Evolutionary conservation across 2,797 vertebrate genomes (phyloP).

Genomic region (Intellagama lesueurii): DNA sequence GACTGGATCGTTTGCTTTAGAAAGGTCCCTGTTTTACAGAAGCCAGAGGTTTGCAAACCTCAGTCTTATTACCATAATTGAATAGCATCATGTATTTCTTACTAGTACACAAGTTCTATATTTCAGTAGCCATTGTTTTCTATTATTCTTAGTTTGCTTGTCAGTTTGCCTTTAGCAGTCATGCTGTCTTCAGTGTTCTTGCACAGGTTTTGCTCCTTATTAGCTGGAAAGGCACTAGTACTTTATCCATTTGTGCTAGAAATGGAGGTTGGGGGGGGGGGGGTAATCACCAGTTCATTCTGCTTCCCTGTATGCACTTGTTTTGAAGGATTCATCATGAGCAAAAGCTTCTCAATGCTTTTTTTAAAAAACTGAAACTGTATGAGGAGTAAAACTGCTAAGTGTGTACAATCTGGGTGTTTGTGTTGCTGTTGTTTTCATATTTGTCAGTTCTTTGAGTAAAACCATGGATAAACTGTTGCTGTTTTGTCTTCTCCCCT

Average conservation of each 20-base stretch:
- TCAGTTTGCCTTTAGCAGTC: not conserved
- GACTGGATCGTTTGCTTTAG: not conserved
- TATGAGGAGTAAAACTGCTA: conserved; percentile 29
- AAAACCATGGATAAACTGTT: not conserved
- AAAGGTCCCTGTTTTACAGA: not conserved
- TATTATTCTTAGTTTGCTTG: not conserved
- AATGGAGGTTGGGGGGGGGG: not conserved
- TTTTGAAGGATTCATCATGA: not conserved
- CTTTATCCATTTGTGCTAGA: not conserved
- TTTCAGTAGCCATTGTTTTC: not conserved
- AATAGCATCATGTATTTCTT: not conserved
- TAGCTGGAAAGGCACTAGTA: not conserved
- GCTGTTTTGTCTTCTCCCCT: conserved; percentile 31
- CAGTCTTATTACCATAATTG: not conserved
- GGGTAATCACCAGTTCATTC: not conserved
- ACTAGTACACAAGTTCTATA: not conserved
- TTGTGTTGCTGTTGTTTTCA: conserved; percentile 24
- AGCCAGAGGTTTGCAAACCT: not conserved
- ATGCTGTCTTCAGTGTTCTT: not conserved
- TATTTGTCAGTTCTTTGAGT: not conserved
- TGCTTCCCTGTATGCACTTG: not conserved
- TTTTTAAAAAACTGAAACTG: not conserved
- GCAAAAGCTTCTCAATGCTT: not conserved
- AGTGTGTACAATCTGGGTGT: not conserved
- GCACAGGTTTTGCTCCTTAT: not conserved